Conservation (phyloP, 2,888 invertebrate species). For the Hirtodrosophila histrioides region DNA sequence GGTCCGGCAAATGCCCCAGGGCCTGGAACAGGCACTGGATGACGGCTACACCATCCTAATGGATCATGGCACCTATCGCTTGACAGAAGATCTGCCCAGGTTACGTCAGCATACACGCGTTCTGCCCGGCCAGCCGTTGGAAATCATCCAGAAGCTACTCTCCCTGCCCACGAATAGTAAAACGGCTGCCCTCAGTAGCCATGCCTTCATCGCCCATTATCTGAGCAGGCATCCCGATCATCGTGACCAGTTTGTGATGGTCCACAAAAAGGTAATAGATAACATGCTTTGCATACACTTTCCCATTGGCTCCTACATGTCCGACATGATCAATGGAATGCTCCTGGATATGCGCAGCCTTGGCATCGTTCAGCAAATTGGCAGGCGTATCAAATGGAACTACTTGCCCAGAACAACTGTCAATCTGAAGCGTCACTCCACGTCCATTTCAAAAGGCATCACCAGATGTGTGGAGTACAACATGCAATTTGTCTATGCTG, state of each 20-base stretch:
- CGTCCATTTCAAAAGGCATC: background rate
- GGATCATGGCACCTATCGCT: conserved; percentile 56
- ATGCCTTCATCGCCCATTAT: conserved; percentile 43
- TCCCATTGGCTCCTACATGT: conserved; percentile 50
- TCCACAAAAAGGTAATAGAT: conserved; percentile 52
- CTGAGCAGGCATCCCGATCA: conserved; percentile 20
- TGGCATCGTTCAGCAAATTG: conserved; percentile 45
- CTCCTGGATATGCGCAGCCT: conserved; percentile 54
- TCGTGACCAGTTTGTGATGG: conserved; percentile 23
- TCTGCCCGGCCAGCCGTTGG: conserved; percentile 46
- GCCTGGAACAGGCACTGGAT: conserved; percentile 39
- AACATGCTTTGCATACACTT: conserved; percentile 62
- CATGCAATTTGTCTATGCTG: conserved; percentile 47
- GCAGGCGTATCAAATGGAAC: conserved; percentile 9
- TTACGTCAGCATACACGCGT: conserved; percentile 18
- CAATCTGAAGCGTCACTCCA: background rate
- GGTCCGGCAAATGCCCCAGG: conserved; percentile 47
- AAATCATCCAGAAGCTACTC: conserved; percentile 43
- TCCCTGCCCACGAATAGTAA: conserved; percentile 16
- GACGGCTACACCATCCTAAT: conserved; percentile 50
- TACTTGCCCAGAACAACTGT: conserved; percentile 16
- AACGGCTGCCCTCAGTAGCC: conserved; percentile 39
- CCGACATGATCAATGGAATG: conserved; percentile 15
- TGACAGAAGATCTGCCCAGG: conserved; percentile 32
- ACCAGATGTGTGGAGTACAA: conserved; percentile 38